A percentile compares a stretch with the other conserved stretches of the same genome.
These are phyloP conservation scores for Pipistrellus kuhlii DNA, from an alignment of 2,797 vertebrate genomes.

Conservation along the genomic window DNA sequence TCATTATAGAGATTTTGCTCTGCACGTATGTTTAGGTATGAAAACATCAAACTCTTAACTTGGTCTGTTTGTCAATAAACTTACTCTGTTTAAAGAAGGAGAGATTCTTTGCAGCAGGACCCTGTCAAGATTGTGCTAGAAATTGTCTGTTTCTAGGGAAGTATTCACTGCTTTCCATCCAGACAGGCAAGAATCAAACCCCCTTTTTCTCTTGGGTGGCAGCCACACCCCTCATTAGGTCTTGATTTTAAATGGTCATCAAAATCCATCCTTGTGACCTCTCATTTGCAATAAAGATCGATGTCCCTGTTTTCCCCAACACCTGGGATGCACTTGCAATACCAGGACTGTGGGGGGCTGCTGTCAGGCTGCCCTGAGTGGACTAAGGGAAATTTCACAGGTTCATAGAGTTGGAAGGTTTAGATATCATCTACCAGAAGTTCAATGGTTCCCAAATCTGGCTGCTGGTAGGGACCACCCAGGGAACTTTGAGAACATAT, in stretches of 20 bases:
- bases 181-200: background rate
- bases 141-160: background rate
- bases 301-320: background rate
- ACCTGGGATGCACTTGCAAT: background rate
- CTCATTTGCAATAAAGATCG: background rate
- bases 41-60: background rate
- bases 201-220: background rate
- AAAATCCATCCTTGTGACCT: background rate
- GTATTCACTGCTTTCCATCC: background rate
- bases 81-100: background rate
- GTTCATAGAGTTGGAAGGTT: background rate
- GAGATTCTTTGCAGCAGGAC: background rate
- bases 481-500: background rate
- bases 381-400: background rate
- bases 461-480: too few species aligned
- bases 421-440: too few species aligned
- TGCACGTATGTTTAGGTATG: background rate
- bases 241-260: background rate
- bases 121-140: background rate
- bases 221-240: background rate
- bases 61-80: background rate
- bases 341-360: background rate
- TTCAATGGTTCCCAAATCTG: background rate
- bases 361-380: background rate
- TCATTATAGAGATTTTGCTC: background rate